These are phyloP conservation scores for Trichopria drosophilae DNA, from an alignment of 2,888 invertebrate genomes.

Conservation along the genomic window DNA sequence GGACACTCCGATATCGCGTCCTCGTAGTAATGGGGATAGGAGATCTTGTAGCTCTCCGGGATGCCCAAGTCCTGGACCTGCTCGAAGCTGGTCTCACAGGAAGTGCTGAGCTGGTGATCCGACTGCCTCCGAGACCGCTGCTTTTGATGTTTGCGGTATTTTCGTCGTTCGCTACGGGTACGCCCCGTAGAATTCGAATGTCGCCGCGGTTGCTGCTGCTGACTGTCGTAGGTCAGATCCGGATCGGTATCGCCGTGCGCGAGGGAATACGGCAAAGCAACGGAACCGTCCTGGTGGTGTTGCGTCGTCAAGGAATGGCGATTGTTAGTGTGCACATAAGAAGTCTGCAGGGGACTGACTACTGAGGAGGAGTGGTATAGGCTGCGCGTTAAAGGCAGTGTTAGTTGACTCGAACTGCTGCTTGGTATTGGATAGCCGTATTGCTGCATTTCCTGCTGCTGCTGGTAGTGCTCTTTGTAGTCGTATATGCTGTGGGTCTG, in stretches of 20 bases:
- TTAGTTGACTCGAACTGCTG: slow-evolving; percentile 56
- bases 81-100: slow-evolving; percentile 49
- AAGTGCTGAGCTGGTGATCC: slow-evolving; percentile 21
- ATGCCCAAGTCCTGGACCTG: slow-evolving; percentile 50
- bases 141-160: slow-evolving; percentile 43
- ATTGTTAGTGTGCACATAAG: slow-evolving; percentile 49
- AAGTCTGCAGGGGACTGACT: slow-evolving; percentile 53
- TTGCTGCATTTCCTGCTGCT: slow-evolving; percentile 58
- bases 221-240: slow-evolving; percentile 36
- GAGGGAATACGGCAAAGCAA: slow-evolving; percentile 41
- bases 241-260: background rate
- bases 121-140: slow-evolving; percentile 35
- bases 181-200: slow-evolving; percentile 43
- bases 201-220: slow-evolving; percentile 39
- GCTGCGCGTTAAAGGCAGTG: slow-evolving; percentile 54
- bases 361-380: slow-evolving; percentile 53
- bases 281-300: slow-evolving; percentile 31
- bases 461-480: slow-evolving; percentile 57
- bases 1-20: slow-evolving; percentile 48
- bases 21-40: slow-evolving; percentile 56
- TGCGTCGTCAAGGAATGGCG: slow-evolving; percentile 39
- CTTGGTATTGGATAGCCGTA: slow-evolving; percentile 57
- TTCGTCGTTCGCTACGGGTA: slow-evolving; percentile 46
- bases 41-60: slow-evolving; percentile 53
- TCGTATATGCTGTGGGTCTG: slow-evolving; percentile 57